phyloP scores from a whole-genome alignment of 1,140 invertebrate genomes.

The Drosophila gunungcola region DNA sequence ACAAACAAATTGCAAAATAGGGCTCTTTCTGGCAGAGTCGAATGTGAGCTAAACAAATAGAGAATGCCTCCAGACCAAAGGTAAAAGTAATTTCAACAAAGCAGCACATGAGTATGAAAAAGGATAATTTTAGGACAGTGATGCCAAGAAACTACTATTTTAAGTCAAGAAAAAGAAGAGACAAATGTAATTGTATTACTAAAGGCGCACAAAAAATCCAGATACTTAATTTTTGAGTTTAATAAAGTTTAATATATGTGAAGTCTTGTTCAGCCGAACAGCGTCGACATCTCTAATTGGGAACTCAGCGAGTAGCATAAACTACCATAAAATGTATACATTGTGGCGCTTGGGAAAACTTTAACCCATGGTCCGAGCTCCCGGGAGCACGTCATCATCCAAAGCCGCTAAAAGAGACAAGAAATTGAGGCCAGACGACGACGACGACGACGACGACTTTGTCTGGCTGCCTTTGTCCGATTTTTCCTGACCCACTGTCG shows the following conservation, averaged over 20 bases:
- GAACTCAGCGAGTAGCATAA: slow-evolving; percentile 11
- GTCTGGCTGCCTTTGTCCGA: slow-evolving; percentile 17
- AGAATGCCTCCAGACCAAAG: slow-evolving; percentile 26
- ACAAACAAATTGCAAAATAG: slow-evolving; percentile 67
- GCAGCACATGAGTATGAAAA: background rate
- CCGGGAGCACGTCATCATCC: background rate
- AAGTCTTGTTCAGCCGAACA: too few species aligned
- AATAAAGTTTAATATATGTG: too few species aligned
- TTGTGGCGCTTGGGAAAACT: slow-evolving; percentile 30
- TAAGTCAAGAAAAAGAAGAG: background rate
- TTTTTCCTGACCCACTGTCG: slow-evolving; percentile 38
- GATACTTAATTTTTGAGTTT: too few species aligned
- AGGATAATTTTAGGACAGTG: background rate
- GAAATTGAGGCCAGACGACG: slow-evolving; percentile 31
- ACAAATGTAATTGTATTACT: too few species aligned
- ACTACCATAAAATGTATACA: slow-evolving; percentile 52
- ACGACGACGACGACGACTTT: slow-evolving; percentile 14
- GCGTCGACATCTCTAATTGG: background rate
- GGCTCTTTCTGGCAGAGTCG: slow-evolving; percentile 9
- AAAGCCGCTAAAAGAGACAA: slow-evolving; percentile 1
- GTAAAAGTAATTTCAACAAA: slow-evolving; percentile 43
- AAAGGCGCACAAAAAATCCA: too few species aligned
- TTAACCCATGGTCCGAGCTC: slow-evolving; percentile 24
- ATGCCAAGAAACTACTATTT: background rate
- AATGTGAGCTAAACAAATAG: slow-evolving; percentile 64